A percentile compares a stretch with the other conserved stretches of the same genome.
Conservation (phyloP, 2,888 invertebrate species). For the Dynastes hyllus region DNA sequence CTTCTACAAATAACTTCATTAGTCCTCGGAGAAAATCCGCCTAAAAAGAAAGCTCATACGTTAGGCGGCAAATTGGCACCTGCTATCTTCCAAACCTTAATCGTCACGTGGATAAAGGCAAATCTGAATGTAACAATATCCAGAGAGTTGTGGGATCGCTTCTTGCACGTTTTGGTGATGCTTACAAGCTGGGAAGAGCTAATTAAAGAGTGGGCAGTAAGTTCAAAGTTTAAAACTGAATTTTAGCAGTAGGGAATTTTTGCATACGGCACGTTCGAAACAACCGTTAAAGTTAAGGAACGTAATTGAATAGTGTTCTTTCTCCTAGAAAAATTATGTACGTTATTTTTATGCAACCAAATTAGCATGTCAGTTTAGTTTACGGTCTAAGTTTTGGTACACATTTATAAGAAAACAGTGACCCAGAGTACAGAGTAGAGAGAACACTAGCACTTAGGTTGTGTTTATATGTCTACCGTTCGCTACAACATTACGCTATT, state of each 20-base stretch:
- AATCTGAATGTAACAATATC: slow-evolving; percentile 95
- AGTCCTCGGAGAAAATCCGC: slow-evolving; percentile 86
- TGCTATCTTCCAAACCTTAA: slow-evolving; percentile 92
- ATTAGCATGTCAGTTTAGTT: too few species aligned
- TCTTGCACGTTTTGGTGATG: slow-evolving; percentile 88
- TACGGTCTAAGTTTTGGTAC: too few species aligned
- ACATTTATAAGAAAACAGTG: too few species aligned
- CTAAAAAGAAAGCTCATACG: slow-evolving; percentile 83
- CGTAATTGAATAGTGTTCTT: too few species aligned
- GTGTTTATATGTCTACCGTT: too few species aligned
- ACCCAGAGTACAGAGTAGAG: too few species aligned
- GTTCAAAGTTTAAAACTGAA: slow-evolving; percentile 64
- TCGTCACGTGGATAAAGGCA: slow-evolving; percentile 98
- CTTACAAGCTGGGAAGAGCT: slow-evolving; percentile 96
- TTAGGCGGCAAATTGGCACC: slow-evolving; percentile 88
- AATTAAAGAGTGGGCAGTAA: slow-evolving; percentile 95
- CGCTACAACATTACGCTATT: too few species aligned
- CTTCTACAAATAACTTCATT: slow-evolving; percentile 93
- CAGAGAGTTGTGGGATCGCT: slow-evolving; percentile 93
- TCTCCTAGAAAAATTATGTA: too few species aligned
- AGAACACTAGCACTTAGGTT: too few species aligned
- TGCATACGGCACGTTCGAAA: too few species aligned
- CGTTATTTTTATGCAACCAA: too few species aligned
- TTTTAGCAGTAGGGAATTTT: not conserved
- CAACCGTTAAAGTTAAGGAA: too few species aligned